A percentile compares a stretch with the other conserved stretches of the same genome.
These are phyloP conservation scores for Eriocheir sinensis DNA, from an alignment of 1,140 invertebrate genomes.

Conservation along the genomic window DNA sequence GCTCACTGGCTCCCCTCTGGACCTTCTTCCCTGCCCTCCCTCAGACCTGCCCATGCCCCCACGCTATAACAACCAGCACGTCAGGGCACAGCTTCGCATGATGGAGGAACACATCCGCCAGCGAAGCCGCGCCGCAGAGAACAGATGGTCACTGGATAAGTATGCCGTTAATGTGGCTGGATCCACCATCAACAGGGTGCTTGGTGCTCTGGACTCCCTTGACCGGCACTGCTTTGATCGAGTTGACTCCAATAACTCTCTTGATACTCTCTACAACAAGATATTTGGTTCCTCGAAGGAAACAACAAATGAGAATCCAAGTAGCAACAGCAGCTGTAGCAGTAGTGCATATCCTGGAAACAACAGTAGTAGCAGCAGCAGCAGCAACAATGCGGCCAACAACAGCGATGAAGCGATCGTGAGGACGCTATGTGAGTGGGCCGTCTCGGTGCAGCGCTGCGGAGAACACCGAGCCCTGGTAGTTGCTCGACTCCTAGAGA, in stretches of 20 bases:
- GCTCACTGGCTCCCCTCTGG: conserved; percentile 95
- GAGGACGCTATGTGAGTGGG: conserved; percentile 97
- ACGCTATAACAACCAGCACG: conserved; percentile 83
- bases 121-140: conserved; percentile 93
- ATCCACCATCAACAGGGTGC: conserved; percentile 89
- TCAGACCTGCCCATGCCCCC: conserved; percentile 95
- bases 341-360: conserved; percentile 52
- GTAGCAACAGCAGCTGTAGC: conserved; percentile 60
- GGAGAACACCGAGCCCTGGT: conserved; percentile 97
- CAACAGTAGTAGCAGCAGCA: conserved; percentile 29
- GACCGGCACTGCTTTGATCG: conserved; percentile 96
- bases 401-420: conserved; percentile 89
- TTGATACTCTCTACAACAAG: conserved; percentile 95
- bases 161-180: conserved; percentile 94
- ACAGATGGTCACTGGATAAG: conserved; percentile 97
- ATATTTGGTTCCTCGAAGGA: conserved; percentile 86
- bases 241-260: conserved; percentile 92
- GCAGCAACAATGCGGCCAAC: conserved; percentile 63
- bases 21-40: conserved; percentile 92
- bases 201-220: conserved; percentile 93
- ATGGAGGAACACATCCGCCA: conserved; percentile 93
- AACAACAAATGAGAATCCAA: conserved; percentile 76
- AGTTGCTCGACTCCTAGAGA: conserved; percentile 95
- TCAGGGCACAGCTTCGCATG: conserved; percentile 85
- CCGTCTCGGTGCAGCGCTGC: conserved; percentile 94